Base-by-base conservation (phyloP, 2,888 invertebrate genomes). In the Napeogenes inachia region DNA sequence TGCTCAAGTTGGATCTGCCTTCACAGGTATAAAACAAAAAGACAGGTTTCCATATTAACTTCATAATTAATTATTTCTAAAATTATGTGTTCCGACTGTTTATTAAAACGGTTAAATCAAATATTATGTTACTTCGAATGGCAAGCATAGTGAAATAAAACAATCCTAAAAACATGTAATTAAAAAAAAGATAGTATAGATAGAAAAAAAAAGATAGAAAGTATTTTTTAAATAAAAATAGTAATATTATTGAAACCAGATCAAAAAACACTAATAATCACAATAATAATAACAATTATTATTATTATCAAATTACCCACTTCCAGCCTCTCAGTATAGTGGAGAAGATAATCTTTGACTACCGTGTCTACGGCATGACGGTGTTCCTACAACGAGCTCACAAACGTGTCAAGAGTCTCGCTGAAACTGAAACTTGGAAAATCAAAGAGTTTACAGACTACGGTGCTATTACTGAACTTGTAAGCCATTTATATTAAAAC, bases 1-100 rank as follows among this genome's bases (percentile, higher is more conserved):
- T 98, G 32, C 94, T 97, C 69, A 94, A 95, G 64, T 89, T 98
- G 46, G 98, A 98, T 82, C 89, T 98, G 63, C 97, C 97, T 0
- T 94, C 94, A 60, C 97, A 98, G 81, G 89, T 88, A 56, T 47
- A 53, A 4, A 45, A 46, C 12, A 50, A 35, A 21, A 50, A 21
- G 21, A 21, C 21, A 21, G 21, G 21, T 21, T n/a, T 21, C 21
- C 21, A 21, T 21, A 21, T 21, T 21, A 21, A 21, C 21, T 1
- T 21, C 1, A 21, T 21, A 21, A 0, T 1, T 21, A 21, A 21
- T 21, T 21, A 21, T 21, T 21, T 21, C 21, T 21, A 21, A 21
- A 21, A 21, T 21, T 21, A 21, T 21, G 21, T 21, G 21, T 21
- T 21, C 21, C 21, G 21, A 21, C 21, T 21, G 21, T 21, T 21